A percentile compares a stretch with the other conserved stretches of the same genome.
Evolutionary conservation across 2,797 vertebrate genomes (phyloP).

Genomic region (Passerculus sandwichensis): DNA sequence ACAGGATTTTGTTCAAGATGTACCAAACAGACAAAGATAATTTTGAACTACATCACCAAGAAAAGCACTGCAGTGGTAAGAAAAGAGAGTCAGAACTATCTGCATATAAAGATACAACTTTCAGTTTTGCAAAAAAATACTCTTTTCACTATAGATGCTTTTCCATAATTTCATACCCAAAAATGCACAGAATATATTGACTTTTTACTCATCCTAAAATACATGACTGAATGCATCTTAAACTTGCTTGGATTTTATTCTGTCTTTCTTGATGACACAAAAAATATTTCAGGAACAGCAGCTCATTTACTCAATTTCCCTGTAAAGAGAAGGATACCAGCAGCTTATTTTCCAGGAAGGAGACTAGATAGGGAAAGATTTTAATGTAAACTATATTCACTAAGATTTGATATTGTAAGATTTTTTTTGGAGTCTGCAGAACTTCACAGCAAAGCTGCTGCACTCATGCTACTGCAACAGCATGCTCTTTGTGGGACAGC

Average conservation of each 20-base stretch:
- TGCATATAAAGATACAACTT: neutral
- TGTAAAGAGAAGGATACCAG: neutral
- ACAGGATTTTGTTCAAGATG: neutral
- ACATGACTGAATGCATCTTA: neutral
- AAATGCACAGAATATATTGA: neutral
- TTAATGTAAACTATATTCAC: neutral
- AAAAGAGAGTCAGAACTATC: neutral
- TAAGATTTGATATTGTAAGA: neutral
- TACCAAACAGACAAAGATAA: neutral
- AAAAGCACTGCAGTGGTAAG: neutral
- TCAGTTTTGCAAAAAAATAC: neutral
- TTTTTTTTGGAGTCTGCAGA: neutral
- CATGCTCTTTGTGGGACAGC: neutral
- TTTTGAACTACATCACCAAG: neutral
- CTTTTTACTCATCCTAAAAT: neutral
- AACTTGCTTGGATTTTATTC: neutral
- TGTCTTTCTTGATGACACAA: neutral
- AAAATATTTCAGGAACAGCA: neutral
- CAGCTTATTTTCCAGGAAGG: neutral
- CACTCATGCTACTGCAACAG: neutral
- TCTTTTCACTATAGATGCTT: neutral
- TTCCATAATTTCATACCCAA: neutral
- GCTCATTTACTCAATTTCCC: neutral
- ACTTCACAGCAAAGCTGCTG: neutral
- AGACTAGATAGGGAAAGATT: neutral